Conservation (phyloP, 2,888 invertebrate genomes). For the Dione vanillae region DNA sequence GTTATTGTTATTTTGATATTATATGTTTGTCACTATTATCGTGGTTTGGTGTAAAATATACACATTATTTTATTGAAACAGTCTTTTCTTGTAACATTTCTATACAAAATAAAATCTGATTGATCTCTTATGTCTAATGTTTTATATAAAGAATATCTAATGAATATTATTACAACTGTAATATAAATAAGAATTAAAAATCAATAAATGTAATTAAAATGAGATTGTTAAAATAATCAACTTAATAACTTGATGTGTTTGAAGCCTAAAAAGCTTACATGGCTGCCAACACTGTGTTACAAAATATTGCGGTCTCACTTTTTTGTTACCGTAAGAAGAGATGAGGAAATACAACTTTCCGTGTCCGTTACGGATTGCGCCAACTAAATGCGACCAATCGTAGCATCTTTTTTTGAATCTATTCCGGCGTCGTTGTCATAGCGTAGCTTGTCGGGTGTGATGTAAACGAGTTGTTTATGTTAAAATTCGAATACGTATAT, state of each 20-base stretch:
- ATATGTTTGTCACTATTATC: neutral
- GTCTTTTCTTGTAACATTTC: neutral
- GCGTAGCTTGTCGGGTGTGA: conserved; percentile 53
- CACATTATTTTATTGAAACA: neutral
- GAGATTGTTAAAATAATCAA: neutral
- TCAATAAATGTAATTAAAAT: conserved; percentile 10
- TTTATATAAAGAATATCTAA: neutral
- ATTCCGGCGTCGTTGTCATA: conserved; percentile 72
- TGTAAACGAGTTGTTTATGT: conserved; percentile 25
- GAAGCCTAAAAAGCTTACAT: conserved; percentile 5
- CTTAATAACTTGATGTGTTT: conserved; percentile 3
- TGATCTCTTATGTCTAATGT: neutral
- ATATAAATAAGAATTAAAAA: conserved; percentile 2
- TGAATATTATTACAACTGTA: neutral
- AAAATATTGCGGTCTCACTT: conserved; percentile 2
- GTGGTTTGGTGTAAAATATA: conserved; percentile 8
- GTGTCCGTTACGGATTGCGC: conserved; percentile 49
- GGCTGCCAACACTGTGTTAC: neutral
- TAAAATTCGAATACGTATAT: conserved; percentile 27
- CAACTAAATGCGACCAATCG: conserved; percentile 72
- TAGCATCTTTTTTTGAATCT: conserved; percentile 65
- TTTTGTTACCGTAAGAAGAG: conserved; percentile 16
- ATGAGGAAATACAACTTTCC: conserved; percentile 37
- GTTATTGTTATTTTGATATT: conserved; percentile 5
- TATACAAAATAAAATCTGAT: neutral